A percentile compares a stretch with the other conserved stretches of the same genome.
phyloP scores from a whole-genome alignment of 2,888 invertebrate genomes.

The Actias luna region DNA sequence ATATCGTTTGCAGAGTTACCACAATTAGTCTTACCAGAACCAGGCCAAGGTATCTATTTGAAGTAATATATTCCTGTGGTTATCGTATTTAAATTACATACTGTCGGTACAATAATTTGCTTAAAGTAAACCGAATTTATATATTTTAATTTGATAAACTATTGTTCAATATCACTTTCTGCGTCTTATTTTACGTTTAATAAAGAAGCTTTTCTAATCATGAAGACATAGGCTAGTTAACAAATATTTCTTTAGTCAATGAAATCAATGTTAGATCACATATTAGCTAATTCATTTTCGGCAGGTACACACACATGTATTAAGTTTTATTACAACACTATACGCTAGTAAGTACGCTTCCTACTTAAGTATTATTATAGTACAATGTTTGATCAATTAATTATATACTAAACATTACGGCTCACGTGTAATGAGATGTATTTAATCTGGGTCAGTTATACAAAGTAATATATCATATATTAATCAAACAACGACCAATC shows the following conservation, averaged over 20 bases:
- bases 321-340: conserved; percentile 1
- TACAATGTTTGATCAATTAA: background rate
- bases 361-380: background rate
- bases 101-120: background rate
- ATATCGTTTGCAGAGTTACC: background rate
- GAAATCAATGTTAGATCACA: background rate
- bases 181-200: background rate
- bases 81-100: background rate
- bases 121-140: background rate
- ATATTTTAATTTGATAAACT: too few relatives aligned
- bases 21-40: conserved; percentile 2
- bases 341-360: background rate
- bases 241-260: background rate
- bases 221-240: background rate
- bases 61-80: background rate
- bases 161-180: too few relatives aligned
- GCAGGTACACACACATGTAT: background rate
- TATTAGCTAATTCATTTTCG: background rate
- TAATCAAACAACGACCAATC: background rate
- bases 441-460: conserved; percentile 11
- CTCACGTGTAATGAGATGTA: conserved; percentile 11
- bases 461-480: background rate
- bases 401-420: background rate
- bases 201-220: background rate
- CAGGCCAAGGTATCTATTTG: conserved; percentile 6